phyloP scores from a whole-genome alignment of 2,888 invertebrate species.

The Hyles lineata region DNA sequence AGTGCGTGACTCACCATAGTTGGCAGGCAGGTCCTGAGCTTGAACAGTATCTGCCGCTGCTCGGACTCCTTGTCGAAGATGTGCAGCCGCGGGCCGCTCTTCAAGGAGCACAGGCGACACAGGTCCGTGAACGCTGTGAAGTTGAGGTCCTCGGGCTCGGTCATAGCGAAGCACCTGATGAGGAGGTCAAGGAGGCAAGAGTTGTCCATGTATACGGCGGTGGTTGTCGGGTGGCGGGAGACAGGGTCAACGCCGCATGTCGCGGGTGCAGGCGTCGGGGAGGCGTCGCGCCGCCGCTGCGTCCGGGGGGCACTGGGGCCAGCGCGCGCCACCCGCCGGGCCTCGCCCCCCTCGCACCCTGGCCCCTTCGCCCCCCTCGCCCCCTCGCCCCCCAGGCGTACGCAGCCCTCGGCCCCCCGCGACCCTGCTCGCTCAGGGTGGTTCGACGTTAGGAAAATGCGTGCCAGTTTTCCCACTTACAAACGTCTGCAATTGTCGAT shows the following conservation, averaged over 20 bases:
- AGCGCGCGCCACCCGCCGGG: conserved; percentile 56
- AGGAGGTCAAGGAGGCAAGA: conserved; percentile 85
- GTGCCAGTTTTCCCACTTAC: conserved; percentile 76
- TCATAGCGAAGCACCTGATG: conserved; percentile 86
- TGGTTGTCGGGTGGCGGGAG: conserved; percentile 77
- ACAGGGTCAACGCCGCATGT: conserved; percentile 77
- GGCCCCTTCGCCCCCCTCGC: conserved; percentile 48
- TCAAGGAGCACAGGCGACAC: conserved; percentile 88
- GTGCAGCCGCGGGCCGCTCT: conserved; percentile 88
- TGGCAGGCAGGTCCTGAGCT: conserved; percentile 88
- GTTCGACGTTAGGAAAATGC: conserved; percentile 73
- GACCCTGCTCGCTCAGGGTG: conserved; percentile 56
- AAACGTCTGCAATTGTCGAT: conserved; percentile 64
- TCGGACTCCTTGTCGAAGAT: conserved; percentile 90
- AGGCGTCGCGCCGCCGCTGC: conserved; percentile 82
- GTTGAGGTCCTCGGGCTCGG: conserved; percentile 88
- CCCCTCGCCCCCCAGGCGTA: conserved; percentile 47
- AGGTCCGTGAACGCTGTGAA: conserved; percentile 88
- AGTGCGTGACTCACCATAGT: conserved; percentile 85
- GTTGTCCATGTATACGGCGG: conserved; percentile 84
- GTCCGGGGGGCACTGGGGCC: conserved; percentile 80
- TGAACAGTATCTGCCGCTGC: conserved; percentile 88
- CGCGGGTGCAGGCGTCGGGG: conserved; percentile 75
- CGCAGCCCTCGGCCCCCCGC: conserved; percentile 49
- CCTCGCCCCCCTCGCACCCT: conserved; percentile 53